These are phyloP conservation scores for Acinonyx jubatus DNA, from an alignment of 2,113 vertebrate species.

Conservation along the genomic window DNA sequence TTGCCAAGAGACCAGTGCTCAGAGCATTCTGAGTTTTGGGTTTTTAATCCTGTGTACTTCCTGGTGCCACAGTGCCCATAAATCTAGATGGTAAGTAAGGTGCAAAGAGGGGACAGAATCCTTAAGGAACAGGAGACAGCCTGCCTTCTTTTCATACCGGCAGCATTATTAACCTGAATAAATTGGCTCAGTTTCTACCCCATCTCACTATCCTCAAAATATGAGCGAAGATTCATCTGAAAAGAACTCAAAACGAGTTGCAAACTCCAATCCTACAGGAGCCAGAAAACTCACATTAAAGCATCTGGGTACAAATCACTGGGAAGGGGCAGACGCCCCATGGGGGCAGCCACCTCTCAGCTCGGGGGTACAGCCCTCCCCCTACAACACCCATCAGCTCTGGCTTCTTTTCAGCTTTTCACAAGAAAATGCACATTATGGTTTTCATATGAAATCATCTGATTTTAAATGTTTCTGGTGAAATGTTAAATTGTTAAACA, in stretches of 20 bases:
- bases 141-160: background rate
- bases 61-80: constrained; percentile 68
- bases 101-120: background rate
- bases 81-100: constrained; percentile 69
- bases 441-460: background rate
- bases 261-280: background rate
- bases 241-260: background rate
- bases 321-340: background rate
- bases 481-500: constrained; percentile 39
- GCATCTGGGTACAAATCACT: background rate
- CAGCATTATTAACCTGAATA: constrained; percentile 35
- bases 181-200: constrained; percentile 22
- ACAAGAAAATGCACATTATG: background rate
- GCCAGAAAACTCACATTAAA: background rate
- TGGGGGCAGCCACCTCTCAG: rapidly evolving
- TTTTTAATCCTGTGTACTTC: constrained; percentile 71
- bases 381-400: background rate
- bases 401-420: background rate
- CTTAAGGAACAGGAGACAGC: constrained; percentile 32
- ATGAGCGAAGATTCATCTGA: background rate
- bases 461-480: constrained; percentile 11
- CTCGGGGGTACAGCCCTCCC: background rate
- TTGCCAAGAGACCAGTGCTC: constrained; percentile 53
- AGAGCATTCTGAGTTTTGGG: constrained; percentile 56
- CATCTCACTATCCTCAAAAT: background rate